A percentile compares a stretch with the other conserved stretches of the same genome.
Evolutionary conservation across 2,113 vertebrate species (phyloP).

Genomic region (Dromas ardeola): DNA sequence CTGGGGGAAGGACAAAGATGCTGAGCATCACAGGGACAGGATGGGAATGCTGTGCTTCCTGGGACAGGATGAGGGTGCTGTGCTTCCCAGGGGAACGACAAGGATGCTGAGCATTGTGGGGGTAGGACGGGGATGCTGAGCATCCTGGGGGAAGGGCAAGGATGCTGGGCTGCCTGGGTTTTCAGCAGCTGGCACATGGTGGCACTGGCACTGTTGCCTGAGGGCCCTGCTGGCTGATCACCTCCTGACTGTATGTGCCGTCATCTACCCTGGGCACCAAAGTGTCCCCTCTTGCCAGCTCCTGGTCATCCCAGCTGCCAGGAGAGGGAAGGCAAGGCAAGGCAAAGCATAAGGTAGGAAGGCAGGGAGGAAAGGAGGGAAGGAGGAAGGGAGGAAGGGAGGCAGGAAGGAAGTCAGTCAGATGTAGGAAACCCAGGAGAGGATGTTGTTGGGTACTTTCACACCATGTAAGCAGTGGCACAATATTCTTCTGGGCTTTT

Average conservation of each 20-base stretch:
- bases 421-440: not conserved
- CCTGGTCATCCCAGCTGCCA: not conserved
- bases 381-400: not conserved
- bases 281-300: not conserved
- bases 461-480: not conserved
- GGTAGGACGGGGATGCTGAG: too few relatives aligned
- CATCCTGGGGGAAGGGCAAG: too few relatives aligned
- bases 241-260: not conserved
- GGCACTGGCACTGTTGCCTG: not conserved
- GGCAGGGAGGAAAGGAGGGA: too few relatives aligned
- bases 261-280: fast-evolving
- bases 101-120: not conserved
- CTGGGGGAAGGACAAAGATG: not conserved
- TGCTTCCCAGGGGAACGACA: not conserved
- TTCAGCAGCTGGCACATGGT: not conserved
- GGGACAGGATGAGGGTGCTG: not conserved
- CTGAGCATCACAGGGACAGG: not conserved
- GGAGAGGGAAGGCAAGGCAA: not conserved
- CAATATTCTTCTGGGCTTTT: not conserved
- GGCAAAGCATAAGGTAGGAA: not conserved
- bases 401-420: not conserved
- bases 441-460: not conserved
- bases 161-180: not conserved
- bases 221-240: not conserved
- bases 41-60: not conserved